Evolutionary conservation across 2,113 vertebrate genomes (phyloP).

Genomic region (Erythrocebus patas): DNA sequence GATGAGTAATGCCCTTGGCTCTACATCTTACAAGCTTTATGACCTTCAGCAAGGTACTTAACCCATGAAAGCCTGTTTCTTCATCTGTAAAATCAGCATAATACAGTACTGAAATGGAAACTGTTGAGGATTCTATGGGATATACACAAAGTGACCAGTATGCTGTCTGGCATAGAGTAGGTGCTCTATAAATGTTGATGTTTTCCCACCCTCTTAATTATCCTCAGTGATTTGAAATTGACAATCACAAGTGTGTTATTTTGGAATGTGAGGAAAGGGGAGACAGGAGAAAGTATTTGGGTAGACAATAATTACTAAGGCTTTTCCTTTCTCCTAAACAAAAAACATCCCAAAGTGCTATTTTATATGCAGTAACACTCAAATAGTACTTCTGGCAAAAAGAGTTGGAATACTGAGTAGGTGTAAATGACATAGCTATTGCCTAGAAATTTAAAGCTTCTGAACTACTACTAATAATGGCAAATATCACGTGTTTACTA

Average conservation of each 20-base stretch:
- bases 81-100: neutral
- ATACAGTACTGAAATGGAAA: neutral
- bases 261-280: neutral
- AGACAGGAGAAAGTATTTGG: neutral
- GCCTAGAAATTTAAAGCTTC: neutral
- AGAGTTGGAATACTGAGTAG: neutral
- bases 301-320: neutral
- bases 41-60: neutral
- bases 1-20: neutral
- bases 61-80: neutral
- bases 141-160: neutral
- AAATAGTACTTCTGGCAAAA: neutral
- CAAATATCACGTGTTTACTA: neutral
- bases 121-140: neutral
- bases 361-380: neutral
- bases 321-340: neutral
- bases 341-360: neutral
- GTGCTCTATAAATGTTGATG: neutral
- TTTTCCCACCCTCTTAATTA: neutral
- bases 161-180: neutral
- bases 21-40: neutral
- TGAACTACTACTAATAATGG: neutral
- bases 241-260: neutral
- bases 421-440: neutral
- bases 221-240: slow-evolving; percentile 10